Evolutionary conservation across 2,113 vertebrate species (phyloP).

Genomic region (Pavo muticus): DNA sequence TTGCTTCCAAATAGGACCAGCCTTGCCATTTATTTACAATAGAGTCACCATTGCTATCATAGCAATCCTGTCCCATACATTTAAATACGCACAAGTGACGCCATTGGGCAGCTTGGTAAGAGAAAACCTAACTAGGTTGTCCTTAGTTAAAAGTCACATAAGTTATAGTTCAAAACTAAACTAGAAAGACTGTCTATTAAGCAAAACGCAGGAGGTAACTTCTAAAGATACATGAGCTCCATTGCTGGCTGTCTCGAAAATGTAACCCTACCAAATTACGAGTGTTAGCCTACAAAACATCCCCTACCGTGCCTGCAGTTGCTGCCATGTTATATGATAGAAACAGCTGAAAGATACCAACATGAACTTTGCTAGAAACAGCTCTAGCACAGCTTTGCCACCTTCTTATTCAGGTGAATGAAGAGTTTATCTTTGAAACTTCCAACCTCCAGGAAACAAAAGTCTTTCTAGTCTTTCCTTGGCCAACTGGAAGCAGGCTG

Average conservation of each 20-base stretch:
- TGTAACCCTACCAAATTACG: background rate
- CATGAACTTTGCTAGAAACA: background rate
- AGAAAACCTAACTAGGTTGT: background rate
- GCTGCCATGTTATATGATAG: background rate
- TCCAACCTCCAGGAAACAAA: background rate
- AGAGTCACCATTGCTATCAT: background rate
- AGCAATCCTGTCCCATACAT: background rate
- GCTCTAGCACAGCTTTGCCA: background rate
- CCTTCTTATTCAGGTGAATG: background rate
- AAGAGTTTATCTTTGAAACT: background rate
- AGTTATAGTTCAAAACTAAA: background rate
- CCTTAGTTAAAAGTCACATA: background rate
- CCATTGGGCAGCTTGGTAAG: background rate
- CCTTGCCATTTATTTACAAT: accelerated
- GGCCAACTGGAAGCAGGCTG: constrained; percentile 14
- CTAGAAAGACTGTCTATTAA: background rate
- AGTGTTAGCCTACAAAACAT: background rate
- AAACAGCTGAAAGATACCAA: background rate
- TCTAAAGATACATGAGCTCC: background rate
- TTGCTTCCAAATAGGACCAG: background rate
- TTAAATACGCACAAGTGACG: background rate
- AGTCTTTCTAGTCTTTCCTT: background rate
- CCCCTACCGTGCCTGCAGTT: background rate
- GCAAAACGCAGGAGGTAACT: background rate
- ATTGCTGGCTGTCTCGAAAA: background rate